Conservation (phyloP, 2,888 invertebrate genomes). For the Corythucha ciliata region DNA sequence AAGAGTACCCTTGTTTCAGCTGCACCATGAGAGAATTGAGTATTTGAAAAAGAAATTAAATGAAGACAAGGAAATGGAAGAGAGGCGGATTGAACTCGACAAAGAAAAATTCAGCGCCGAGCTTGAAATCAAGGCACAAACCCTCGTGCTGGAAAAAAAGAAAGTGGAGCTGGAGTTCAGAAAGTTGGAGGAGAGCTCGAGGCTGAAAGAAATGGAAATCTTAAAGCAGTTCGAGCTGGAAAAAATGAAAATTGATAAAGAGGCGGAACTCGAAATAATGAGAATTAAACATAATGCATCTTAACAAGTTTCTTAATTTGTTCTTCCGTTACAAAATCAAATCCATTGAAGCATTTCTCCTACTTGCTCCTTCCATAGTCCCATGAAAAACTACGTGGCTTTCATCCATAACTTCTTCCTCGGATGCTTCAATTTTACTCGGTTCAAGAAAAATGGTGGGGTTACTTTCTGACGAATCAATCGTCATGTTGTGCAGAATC, state of each 20-base stretch:
- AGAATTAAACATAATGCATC: no score
- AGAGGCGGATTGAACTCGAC: background rate
- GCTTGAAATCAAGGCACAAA: background rate
- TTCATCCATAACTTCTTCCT: slow-evolving; percentile 1
- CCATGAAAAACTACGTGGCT: background rate
- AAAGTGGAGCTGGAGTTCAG: background rate
- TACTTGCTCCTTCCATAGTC: background rate
- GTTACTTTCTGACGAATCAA: background rate
- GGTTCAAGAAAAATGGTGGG: background rate
- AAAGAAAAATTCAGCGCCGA: background rate
- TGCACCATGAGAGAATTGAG: background rate
- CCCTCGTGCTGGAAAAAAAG: background rate
- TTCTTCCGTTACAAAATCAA: background rate
- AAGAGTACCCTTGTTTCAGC: background rate
- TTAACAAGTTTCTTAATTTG: background rate
- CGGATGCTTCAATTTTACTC: no score
- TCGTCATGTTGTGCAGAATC: slow-evolving; percentile 8
- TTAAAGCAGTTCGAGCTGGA: background rate
- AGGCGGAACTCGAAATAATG: no score
- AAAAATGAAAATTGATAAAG: slow-evolving; percentile 9
- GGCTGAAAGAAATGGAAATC: no score
- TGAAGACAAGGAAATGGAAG: background rate
- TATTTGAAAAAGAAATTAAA: slow-evolving; percentile 3
- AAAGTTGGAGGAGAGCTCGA: no score
- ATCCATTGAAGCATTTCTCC: background rate